Percentiles rank a stretch among this genome's conserved stretches.
Conservation (phyloP, 2,797 vertebrate species). For the Apogon hyalosoma region DNA sequence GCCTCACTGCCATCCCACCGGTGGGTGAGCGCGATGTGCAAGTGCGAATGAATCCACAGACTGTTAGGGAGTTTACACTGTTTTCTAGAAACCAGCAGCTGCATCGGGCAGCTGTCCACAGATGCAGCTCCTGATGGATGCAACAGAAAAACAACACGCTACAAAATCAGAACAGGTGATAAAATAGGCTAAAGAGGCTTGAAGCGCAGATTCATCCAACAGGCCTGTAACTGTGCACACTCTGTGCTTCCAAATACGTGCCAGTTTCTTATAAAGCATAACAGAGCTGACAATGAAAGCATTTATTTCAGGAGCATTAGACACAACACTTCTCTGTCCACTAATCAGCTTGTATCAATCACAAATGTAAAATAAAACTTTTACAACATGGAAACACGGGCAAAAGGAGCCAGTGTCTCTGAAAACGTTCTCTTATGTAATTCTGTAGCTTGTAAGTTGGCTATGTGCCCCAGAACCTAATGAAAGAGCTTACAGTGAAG, state of each 20-base stretch:
- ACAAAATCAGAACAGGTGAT: conserved; percentile 68
- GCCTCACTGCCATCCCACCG: conserved; percentile 59
- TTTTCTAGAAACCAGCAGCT: conserved; percentile 70
- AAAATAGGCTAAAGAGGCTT: conserved; percentile 31
- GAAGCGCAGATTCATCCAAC: conserved; percentile 30
- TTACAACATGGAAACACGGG: conserved; percentile 52
- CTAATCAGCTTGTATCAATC: conserved; percentile 47
- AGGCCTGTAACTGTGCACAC: conserved; percentile 8
- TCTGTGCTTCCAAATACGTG: conserved; percentile 6
- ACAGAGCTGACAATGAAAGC: conserved; percentile 43
- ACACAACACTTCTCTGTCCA: conserved; percentile 21
- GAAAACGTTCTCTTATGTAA: conserved; percentile 45
- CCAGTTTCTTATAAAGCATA: conserved; percentile 27
- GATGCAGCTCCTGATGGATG: conserved; percentile 58
- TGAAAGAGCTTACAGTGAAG: conserved; percentile 60
- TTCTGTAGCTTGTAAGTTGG: conserved; percentile 58
- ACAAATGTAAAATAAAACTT: conserved; percentile 47
- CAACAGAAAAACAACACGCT: conserved; percentile 61
- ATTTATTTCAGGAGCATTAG: conserved; percentile 30
- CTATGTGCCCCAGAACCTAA: conserved; percentile 41
- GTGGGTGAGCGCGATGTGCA: conserved; percentile 56
- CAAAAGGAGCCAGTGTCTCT: conserved; percentile 35
- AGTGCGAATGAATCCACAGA: conserved; percentile 67
- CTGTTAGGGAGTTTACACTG: conserved; percentile 58
- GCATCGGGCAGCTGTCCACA: conserved; percentile 72